These are phyloP conservation scores for Rattus rattus DNA, from an alignment of 2,113 vertebrate species.

Conservation along the genomic window DNA sequence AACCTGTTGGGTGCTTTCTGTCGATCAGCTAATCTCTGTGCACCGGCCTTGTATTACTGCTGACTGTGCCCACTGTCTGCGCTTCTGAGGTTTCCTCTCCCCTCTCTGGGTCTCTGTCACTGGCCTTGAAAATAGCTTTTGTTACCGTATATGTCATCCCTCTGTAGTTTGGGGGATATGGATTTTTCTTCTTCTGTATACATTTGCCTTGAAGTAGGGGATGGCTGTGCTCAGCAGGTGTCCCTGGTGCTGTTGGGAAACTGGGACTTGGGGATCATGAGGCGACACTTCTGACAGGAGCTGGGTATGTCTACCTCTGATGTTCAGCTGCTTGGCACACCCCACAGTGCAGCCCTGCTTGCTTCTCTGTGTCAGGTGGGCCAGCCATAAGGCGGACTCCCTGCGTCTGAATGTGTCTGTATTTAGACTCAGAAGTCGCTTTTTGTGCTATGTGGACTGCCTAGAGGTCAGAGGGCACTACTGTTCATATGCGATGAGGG, in stretches of 20 bases:
- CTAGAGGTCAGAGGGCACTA: background rate
- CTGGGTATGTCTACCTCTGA: background rate
- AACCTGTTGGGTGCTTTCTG: background rate
- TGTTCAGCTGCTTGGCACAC: background rate
- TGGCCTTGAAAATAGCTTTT: background rate
- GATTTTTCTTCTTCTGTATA: conserved; percentile 5
- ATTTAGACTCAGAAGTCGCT: background rate
- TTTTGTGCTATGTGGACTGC: background rate
- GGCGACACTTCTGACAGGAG: background rate
- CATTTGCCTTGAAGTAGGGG: background rate
- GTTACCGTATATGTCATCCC: background rate
- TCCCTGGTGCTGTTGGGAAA: background rate
- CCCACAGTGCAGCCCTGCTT: background rate
- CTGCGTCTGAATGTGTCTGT: background rate
- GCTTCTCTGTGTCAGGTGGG: background rate
- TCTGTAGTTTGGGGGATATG: background rate
- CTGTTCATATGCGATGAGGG: fast-evolving
- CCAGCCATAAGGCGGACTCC: background rate
- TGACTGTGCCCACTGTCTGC: background rate
- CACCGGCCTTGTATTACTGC: background rate
- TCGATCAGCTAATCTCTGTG: background rate
- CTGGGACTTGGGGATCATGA: background rate
- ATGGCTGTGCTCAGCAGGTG: background rate
- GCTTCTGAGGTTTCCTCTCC: background rate
- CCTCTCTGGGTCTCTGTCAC: background rate